Conservation (phyloP, 2,113 vertebrate species). For the Pampusana beccarii region DNA sequence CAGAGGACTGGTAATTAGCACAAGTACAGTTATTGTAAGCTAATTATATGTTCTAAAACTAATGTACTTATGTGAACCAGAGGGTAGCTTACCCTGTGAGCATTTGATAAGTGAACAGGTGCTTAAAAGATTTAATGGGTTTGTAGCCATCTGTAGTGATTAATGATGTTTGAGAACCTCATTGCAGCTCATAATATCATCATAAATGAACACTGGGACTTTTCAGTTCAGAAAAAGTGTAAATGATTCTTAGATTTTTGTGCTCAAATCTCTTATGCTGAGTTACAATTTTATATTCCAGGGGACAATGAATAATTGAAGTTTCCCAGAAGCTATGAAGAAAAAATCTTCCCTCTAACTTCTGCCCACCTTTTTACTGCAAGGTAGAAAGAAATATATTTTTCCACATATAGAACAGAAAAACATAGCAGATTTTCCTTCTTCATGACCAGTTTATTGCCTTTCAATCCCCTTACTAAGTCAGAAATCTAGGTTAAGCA, state of each 20-base stretch:
- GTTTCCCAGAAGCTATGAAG: background rate
- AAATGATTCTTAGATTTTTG: background rate
- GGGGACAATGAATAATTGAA: background rate
- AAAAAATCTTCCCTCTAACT: background rate
- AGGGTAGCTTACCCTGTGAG: slow-evolving; percentile 13
- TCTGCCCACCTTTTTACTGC: background rate
- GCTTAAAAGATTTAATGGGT: slow-evolving; percentile 31
- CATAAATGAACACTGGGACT: background rate
- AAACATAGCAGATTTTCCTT: background rate
- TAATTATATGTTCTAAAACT: slow-evolving; percentile 26
- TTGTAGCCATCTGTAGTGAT: slow-evolving; percentile 53
- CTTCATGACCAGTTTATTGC: background rate
- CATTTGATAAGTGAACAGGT: slow-evolving; percentile 49
- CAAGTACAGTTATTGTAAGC: background rate
- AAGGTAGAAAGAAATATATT: background rate
- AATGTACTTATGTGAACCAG: slow-evolving; percentile 11
- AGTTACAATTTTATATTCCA: background rate
- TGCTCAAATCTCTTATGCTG: background rate
- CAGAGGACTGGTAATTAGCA: slow-evolving; percentile 16
- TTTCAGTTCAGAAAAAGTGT: background rate
- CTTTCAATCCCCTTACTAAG: background rate
- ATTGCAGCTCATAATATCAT: background rate
- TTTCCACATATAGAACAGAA: background rate
- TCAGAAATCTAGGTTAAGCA: background rate
- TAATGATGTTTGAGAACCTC: slow-evolving; percentile 43